Base-by-base conservation (phyloP, 2,797 vertebrate genomes). In the Cygnus olor region DNA sequence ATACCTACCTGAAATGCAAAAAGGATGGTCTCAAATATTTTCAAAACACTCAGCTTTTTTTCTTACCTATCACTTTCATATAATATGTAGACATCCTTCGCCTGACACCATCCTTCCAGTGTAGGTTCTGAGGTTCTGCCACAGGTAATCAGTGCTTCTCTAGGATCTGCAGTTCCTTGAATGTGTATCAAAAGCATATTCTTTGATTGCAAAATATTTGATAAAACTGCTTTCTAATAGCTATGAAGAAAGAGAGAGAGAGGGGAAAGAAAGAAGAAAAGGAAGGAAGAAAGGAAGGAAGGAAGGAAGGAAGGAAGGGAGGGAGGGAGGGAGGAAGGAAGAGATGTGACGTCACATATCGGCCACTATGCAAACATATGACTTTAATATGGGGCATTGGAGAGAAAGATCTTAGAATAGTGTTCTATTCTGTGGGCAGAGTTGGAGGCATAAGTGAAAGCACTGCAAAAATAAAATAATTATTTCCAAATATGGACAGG, bases 301-400 rank as follows among this genome's bases (percentile, higher is more conserved):
- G 25, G 27, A 51, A 11, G 24, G 25, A 51, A 11, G 7, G 25
- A 25, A 6, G 24, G 14, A 25, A 11, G 45, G 18, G 18, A 19
- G 44, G 18, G 18, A 19, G 45, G 20, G 20, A 21, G 45, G 20
- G 20, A 21, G 45, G 5, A 21, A 47, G 45, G 8, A 47, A 21
- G 45, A 44, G 42, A 25, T 51, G 24, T 13, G 49, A 51, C 49
- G 45, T 53, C 51, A 53, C 25, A 27, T 53, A 53, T 6, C 9
- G 53, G 6, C 9, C 28, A 24, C 28, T 20, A 30, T 40, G 14
- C 1, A 70, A 80, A 63, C 0, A 53, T 6, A 5, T 3, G 1
- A 0, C 3, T 71, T 78, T 64, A 32, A 21, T 21, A 9, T 20
- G 16, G 60, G 49, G 6, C 21, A 20, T 53, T 86, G 22, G 36